Conservation (phyloP, 2,113 vertebrate species). For the Oreotrochilus melanogaster region DNA sequence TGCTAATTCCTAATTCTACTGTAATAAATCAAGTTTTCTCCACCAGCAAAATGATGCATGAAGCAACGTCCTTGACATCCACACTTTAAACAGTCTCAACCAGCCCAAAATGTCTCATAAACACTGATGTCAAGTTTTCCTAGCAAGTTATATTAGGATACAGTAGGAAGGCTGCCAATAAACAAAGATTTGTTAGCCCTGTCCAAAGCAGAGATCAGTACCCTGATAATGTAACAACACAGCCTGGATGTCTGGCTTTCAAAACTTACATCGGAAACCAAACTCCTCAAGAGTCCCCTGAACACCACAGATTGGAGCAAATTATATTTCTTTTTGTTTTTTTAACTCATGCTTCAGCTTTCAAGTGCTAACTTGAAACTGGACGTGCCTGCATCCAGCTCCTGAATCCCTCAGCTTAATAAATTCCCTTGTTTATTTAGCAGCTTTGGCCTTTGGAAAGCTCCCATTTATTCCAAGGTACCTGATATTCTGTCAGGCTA, state of each 20-base stretch:
- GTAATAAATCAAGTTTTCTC: background rate
- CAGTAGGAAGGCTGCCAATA: background rate
- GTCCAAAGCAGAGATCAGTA: background rate
- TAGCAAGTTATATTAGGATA: background rate
- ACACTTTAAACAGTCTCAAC: background rate
- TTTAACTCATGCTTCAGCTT: background rate
- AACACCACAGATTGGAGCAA: background rate
- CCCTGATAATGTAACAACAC: background rate
- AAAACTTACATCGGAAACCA: background rate
- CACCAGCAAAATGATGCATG: background rate
- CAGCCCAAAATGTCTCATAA: background rate
- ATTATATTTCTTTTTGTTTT: background rate
- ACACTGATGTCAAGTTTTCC: background rate
- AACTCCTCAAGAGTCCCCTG: background rate
- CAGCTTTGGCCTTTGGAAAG: background rate
- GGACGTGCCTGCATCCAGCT: background rate
- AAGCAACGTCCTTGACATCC: background rate
- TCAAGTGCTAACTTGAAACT: background rate
- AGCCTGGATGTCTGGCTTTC: background rate
- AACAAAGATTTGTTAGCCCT: background rate
- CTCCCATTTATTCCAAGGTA: accelerated
- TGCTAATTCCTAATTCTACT: background rate
- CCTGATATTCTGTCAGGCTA: background rate
- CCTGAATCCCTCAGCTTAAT: background rate
- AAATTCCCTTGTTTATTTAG: background rate